Evolutionary conservation across 2,888 invertebrate genomes (phyloP).

Genomic region (Nematopogon swammerdamellus): DNA sequence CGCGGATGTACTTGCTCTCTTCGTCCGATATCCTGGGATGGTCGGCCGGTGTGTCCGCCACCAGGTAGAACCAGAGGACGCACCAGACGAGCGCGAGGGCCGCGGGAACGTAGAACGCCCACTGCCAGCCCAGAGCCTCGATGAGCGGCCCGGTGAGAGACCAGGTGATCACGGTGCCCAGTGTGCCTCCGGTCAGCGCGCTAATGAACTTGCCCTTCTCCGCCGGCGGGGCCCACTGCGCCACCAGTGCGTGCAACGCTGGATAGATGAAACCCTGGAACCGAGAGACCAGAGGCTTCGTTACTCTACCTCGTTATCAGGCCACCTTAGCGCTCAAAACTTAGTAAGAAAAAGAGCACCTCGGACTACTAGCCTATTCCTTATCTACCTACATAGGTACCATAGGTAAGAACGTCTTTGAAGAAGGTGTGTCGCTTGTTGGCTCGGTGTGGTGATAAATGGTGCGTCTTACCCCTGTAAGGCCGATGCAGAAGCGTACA

Average conservation of each 20-base stretch:
- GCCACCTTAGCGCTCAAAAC: too few relatives aligned
- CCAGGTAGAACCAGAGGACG: constrained; percentile 58
- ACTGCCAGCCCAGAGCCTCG: constrained; percentile 62
- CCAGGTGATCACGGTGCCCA: constrained; percentile 69
- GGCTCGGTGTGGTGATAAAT: too few relatives aligned
- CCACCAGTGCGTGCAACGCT: constrained; percentile 61
- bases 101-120: constrained; percentile 64
- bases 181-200: constrained; percentile 69
- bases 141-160: constrained; percentile 64
- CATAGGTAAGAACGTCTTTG: too few relatives aligned
- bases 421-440: too few relatives aligned
- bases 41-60: constrained; percentile 60
- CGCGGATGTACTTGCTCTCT: constrained; percentile 62
- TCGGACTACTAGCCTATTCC: too few relatives aligned
- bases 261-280: constrained; percentile 62
- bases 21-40: constrained; percentile 60
- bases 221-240: constrained; percentile 71
- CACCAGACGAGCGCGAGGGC: constrained; percentile 54
- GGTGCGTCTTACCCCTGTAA: constrained; percentile 60
- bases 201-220: constrained; percentile 72
- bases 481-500: constrained; percentile 58
- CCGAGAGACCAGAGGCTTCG: too few relatives aligned
- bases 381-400: too few relatives aligned
- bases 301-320: too few relatives aligned
- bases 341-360: too few relatives aligned